Evolutionary conservation across 2,797 vertebrate species (phyloP), one percentile per base, ranked within the genome.

Genomic region (Anomalospiza imberbis): DNA sequence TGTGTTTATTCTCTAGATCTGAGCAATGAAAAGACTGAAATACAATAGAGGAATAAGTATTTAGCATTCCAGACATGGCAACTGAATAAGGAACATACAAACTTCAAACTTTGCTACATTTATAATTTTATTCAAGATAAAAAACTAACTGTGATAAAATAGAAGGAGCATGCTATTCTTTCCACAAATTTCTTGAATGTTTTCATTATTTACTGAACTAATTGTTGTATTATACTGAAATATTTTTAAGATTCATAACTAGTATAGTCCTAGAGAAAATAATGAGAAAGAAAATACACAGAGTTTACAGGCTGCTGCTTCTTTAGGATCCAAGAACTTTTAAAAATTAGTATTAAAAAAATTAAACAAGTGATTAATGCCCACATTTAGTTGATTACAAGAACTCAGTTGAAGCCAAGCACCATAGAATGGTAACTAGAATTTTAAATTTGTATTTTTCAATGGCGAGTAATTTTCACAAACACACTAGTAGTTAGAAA

Each of bases 1-100:
- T 55, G 4, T 60, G 32, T 90, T 96, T 95, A 47, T 88, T 94
- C 88, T 86, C 44, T 61, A 85, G 60, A 81, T 60, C 31, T 86
- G 26, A 94, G 85, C 42, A 79, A 73, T 88, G 15, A 71, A 84
- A 90, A 32, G 9, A n/a, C 22, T 48, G 48, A 87, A 80, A 61
- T 72, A 91, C 19, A 93, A n/a, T 12, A 84, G 22, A 78, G 82
- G 21, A 82, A 72, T 38, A 50, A 54, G 4, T 50, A 55, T 40
- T 83, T 15, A 61, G 21, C 29, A 91, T 80, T 42, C 13, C 18
- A 86, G 13, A 48, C 24, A 74, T n/a, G 7, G 2, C 9, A 95
- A 53, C 40, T 17, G 18, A 74, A 78, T 36, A 95, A 94, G 31
- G 54, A 81, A 40, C 50, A 76, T 20, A 53, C 7, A 93, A 81